phyloP scores from a whole-genome alignment of 1,140 invertebrate species.

The Calliphora vicina region DNA sequence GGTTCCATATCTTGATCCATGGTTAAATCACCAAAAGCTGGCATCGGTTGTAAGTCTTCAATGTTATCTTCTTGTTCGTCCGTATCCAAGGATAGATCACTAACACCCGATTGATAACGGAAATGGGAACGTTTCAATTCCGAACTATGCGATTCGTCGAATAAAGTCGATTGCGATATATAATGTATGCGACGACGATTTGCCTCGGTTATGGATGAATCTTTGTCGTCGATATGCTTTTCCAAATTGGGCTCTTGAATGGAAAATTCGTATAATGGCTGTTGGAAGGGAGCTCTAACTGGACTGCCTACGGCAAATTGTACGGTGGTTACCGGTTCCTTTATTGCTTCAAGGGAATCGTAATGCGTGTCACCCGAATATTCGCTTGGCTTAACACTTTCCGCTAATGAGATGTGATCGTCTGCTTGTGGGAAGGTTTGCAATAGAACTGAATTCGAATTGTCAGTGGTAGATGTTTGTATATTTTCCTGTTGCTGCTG shows the following conservation, averaged over 20 bases:
- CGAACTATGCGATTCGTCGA: constrained; percentile 54
- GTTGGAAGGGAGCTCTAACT: constrained; percentile 43
- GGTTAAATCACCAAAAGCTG: constrained; percentile 66
- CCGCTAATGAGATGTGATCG: constrained; percentile 52
- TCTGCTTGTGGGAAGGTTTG: constrained; percentile 36
- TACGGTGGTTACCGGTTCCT: constrained; percentile 41
- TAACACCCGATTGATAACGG: constrained; percentile 51
- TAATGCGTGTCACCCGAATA: constrained; percentile 21
- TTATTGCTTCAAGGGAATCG: neutral
- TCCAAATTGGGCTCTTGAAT: constrained; percentile 36
- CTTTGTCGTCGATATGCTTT: constrained; percentile 29
- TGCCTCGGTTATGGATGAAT: constrained; percentile 45
- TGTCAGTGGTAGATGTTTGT: constrained; percentile 18
- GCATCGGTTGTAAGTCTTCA: constrained; percentile 53
- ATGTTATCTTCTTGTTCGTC: constrained; percentile 44
- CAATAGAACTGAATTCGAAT: constrained; percentile 37
- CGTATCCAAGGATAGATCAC: constrained; percentile 47
- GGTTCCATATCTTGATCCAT: constrained; percentile 62
- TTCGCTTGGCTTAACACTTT: constrained; percentile 48
- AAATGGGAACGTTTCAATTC: constrained; percentile 50
- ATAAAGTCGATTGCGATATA: constrained; percentile 44
- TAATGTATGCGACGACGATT: constrained; percentile 50
- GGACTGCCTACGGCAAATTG: constrained; percentile 58
- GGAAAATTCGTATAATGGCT: constrained; percentile 6
- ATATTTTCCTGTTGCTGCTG: constrained; percentile 12